Evolutionary conservation across 2,888 invertebrate species (phyloP), one percentile per base, ranked within the genome.

Genomic region (Hedychridium roseum): DNA sequence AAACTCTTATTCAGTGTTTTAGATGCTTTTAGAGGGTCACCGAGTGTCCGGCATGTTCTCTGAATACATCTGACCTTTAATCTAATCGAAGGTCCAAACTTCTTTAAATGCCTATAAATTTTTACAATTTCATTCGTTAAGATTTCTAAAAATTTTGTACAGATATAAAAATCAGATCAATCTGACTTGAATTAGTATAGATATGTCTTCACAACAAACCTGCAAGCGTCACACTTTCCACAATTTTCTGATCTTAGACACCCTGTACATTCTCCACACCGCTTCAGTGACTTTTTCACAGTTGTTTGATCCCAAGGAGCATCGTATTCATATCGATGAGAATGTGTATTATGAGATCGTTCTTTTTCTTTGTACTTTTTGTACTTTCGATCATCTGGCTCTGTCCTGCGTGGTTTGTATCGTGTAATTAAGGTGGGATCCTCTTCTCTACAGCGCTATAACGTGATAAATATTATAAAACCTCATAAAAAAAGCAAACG

Each of bases 261-360:
- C 0, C 90, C 89, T 57, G 85, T 86, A 72, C 92, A 93, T 48
- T 86, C 84, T 0, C 91, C 91, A 72, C 92, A 92, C 43, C 86
- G 82, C 68, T 82, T 84, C 0, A 76, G 77, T 1, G 75, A 70
- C 57, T 77, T 78, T 52, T 71, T 77, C 2, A 70, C 49, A 5
- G 70, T 16, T 0, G 58, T 52, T 4, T 71, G 63, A 56, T 76
- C 74, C 69, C 70, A 74, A 14, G 73, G 53, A 2, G 66, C 71
- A 17, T 78, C 73, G 11, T 71, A 69, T 26, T 79, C 75, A 35
- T 78, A 74, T 11, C 66, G 62, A 64, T 67, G 71, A 31, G 48
- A 55, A 41, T 70, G 60, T 63, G n/a, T n/a, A n/a, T n/a, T n/a
- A n/a, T n/a, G n/a, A n/a, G n/a, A n/a, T 68, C 70, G 75, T 82